phyloP scores from a whole-genome alignment of 2,888 invertebrate species.

The Panorpa germanica region DNA sequence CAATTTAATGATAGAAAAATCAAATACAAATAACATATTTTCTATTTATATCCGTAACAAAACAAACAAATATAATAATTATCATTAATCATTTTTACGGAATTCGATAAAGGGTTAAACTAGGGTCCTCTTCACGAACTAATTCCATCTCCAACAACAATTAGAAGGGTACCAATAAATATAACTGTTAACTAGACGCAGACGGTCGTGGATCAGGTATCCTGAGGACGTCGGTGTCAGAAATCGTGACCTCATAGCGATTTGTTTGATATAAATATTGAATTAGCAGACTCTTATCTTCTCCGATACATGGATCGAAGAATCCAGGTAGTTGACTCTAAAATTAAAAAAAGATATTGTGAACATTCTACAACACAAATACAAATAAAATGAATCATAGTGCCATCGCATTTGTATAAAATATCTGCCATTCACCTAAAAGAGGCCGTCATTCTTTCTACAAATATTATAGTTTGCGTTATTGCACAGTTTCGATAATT shows the following conservation, averaged over 20 bases:
- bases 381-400: conserved; percentile 2
- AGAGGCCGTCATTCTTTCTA: background rate
- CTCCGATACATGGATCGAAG: conserved; percentile 88
- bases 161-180: too few relatives aligned
- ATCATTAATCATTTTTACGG: too few relatives aligned
- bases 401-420: too few relatives aligned
- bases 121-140: too few relatives aligned
- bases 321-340: conserved; percentile 92
- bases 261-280: conserved; percentile 70
- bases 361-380: background rate
- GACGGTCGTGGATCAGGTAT: too few relatives aligned
- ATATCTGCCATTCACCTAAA: background rate
- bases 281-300: conserved; percentile 72
- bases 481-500: conserved; percentile 12
- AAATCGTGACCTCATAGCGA: conserved; percentile 57
- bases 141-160: too few relatives aligned
- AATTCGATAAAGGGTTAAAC: too few relatives aligned
- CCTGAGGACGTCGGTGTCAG: conserved; percentile 62
- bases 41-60: too few relatives aligned
- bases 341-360: conserved; percentile 18
- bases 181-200: too few relatives aligned
- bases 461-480: background rate
- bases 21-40: too few relatives aligned
- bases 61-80: too few relatives aligned
- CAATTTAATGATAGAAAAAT: too few relatives aligned